Conservation (phyloP, 2,888 invertebrate species). For the Nezara viridula region DNA sequence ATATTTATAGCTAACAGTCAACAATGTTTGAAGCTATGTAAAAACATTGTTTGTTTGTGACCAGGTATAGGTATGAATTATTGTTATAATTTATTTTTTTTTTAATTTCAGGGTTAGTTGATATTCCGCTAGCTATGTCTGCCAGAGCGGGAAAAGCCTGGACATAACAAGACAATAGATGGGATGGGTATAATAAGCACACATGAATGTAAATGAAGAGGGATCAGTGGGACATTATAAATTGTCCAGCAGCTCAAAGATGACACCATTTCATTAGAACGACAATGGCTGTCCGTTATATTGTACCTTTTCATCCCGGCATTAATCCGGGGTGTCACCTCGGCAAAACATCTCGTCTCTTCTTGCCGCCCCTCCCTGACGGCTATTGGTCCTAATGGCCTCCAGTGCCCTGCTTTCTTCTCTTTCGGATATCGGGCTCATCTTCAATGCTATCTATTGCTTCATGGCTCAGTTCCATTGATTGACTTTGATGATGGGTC, state of each 20-base stretch:
- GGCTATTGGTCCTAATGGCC: slow-evolving; percentile 41
- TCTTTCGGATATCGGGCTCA: neutral
- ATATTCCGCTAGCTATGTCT: neutral
- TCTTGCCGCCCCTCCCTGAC: neutral
- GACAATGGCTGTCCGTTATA: slow-evolving; percentile 36
- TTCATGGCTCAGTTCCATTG: neutral
- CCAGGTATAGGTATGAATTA: neutral
- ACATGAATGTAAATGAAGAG: slow-evolving; percentile 63
- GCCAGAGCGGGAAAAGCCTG: neutral
- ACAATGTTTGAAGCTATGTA: too few species aligned
- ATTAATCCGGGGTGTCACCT: slow-evolving; percentile 25
- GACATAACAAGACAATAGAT: slow-evolving; percentile 18
- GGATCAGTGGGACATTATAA: slow-evolving; percentile 45
- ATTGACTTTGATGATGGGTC: neutral
- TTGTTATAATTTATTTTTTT: neutral
- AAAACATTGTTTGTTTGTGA: neutral
- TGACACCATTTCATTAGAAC: slow-evolving; percentile 26
- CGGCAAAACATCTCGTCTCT: slow-evolving; percentile 45
- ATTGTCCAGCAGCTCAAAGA: slow-evolving; percentile 40
- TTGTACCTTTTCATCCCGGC: slow-evolving; percentile 45
- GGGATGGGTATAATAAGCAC: slow-evolving; percentile 61
- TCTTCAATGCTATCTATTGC: neutral
- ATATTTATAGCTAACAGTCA: too few species aligned
- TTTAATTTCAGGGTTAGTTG: neutral
- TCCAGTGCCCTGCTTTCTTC: slow-evolving; percentile 6